Evolutionary conservation across 2,797 vertebrate species (phyloP).

Genomic region (Gymnothorax javanicus): DNA sequence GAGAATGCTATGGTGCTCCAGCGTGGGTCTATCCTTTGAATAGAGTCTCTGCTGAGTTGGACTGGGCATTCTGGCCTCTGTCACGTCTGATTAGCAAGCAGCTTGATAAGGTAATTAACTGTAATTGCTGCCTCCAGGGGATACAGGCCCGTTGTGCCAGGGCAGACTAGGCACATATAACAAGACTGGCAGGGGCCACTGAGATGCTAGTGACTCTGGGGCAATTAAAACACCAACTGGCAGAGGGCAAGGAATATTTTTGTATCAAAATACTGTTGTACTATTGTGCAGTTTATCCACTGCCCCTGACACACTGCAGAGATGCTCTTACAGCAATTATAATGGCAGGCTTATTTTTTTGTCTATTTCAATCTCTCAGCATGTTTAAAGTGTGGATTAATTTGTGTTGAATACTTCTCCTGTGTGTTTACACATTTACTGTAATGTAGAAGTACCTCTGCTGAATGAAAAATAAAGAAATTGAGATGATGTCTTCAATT

Average conservation of each 20-base stretch:
- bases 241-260: not conserved
- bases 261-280: not conserved
- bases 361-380: not conserved
- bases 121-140: slow-evolving; percentile 27
- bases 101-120: slow-evolving; percentile 66
- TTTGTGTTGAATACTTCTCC: not conserved
- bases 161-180: not conserved
- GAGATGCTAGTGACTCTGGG: slow-evolving; percentile 50
- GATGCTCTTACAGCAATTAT: not conserved
- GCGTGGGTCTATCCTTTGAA: not conserved
- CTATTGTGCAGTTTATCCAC: not conserved
- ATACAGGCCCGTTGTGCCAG: slow-evolving; percentile 20
- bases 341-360: not conserved
- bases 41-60: not conserved
- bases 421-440: not conserved
- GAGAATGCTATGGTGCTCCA: not conserved
- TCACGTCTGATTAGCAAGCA: slow-evolving; percentile 65
- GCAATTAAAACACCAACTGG: slow-evolving; percentile 29
- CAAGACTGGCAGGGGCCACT: not conserved
- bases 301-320: not conserved
- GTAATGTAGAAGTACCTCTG: too few relatives aligned
- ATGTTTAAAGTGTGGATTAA: not conserved
- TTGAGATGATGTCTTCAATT: slow-evolving; percentile 15
- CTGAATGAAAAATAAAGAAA: slow-evolving; percentile 30
- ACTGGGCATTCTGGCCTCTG: slow-evolving; percentile 45